phyloP scores from a whole-genome alignment of 1,140 invertebrate genomes.

The Drosophila simulans region DNA sequence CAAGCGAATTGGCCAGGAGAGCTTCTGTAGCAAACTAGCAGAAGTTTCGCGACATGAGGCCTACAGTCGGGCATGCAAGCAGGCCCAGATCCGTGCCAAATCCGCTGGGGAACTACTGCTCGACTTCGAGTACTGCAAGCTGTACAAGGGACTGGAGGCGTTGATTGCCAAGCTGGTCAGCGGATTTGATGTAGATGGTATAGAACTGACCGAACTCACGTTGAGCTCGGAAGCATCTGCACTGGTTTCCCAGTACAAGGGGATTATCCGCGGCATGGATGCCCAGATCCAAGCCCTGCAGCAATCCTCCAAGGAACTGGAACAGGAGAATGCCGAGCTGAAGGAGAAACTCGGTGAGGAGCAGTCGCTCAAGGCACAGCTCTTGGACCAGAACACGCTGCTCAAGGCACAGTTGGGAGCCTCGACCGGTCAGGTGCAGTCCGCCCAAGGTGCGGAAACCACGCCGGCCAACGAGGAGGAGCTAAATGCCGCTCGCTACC shows the following conservation, averaged over 20 bases:
- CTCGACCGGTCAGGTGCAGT: constrained; percentile 31
- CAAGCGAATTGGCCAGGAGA: constrained; percentile 96
- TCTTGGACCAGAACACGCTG: constrained; percentile 95
- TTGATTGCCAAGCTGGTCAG: constrained; percentile 75
- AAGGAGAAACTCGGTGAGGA: constrained; percentile 89
- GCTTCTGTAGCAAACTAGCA: constrained; percentile 93
- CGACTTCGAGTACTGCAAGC: constrained; percentile 97
- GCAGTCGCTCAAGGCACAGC: constrained; percentile 89
- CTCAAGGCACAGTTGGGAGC: constrained; percentile 89
- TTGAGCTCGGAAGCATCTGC: constrained; percentile 86
- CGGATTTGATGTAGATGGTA: constrained; percentile 77
- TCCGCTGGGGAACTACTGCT: constrained; percentile 92
- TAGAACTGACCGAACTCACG: constrained; percentile 86
- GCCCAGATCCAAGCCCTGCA: constrained; percentile 88
- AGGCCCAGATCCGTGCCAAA: constrained; percentile 93
- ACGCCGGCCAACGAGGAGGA: constrained; percentile 43
- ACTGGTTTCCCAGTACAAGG: constrained; percentile 92
- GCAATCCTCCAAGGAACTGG: constrained; percentile 86
- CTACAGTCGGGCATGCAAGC: constrained; percentile 96
- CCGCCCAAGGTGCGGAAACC: neutral
- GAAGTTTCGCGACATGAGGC: constrained; percentile 95
- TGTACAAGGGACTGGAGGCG: constrained; percentile 92
- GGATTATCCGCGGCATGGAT: constrained; percentile 95
- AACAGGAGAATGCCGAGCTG: constrained; percentile 86
- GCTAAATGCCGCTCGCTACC: constrained; percentile 68